phyloP scores from a whole-genome alignment of 2,888 invertebrate species.

The Polydrusus tereticollis region DNA sequence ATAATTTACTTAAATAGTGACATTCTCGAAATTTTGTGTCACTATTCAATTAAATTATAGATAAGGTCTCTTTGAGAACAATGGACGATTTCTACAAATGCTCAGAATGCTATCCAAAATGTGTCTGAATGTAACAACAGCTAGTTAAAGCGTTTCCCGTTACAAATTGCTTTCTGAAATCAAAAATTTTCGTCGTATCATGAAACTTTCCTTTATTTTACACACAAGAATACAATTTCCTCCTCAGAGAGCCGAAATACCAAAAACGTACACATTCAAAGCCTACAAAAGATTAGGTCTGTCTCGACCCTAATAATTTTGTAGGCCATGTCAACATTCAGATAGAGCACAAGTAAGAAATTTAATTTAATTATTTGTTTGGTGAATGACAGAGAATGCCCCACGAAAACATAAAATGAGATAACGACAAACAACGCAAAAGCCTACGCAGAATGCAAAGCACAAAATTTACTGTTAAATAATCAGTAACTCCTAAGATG shows the following conservation, averaged over 20 bases:
- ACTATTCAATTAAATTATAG: too few relatives aligned
- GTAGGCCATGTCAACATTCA: conserved; percentile 17
- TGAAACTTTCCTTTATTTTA: not conserved
- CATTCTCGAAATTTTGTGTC: too few relatives aligned
- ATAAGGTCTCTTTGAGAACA: too few relatives aligned
- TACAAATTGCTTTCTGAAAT: too few relatives aligned
- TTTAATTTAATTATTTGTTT: conserved; percentile 30
- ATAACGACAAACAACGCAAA: conserved; percentile 28
- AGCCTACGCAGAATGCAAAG: conserved; percentile 22
- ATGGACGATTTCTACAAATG: too few relatives aligned
- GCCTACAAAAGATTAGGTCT: not conserved
- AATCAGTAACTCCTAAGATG: conserved; percentile 19
- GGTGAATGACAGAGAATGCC: conserved; percentile 19
- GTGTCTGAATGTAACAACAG: too few relatives aligned
- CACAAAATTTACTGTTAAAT: conserved; percentile 26
- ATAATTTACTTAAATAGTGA: too few relatives aligned
- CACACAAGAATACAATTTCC: not conserved
- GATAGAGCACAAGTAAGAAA: conserved; percentile 14
- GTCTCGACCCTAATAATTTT: conserved; percentile 1
- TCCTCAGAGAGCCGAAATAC: not conserved
- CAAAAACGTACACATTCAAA: not conserved
- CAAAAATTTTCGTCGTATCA: too few relatives aligned
- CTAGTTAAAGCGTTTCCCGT: too few relatives aligned
- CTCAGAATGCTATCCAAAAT: too few relatives aligned
- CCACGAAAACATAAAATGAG: conserved; percentile 28